Base-by-base conservation (phyloP, 1,140 invertebrate species). In the Atta texana region DNA sequence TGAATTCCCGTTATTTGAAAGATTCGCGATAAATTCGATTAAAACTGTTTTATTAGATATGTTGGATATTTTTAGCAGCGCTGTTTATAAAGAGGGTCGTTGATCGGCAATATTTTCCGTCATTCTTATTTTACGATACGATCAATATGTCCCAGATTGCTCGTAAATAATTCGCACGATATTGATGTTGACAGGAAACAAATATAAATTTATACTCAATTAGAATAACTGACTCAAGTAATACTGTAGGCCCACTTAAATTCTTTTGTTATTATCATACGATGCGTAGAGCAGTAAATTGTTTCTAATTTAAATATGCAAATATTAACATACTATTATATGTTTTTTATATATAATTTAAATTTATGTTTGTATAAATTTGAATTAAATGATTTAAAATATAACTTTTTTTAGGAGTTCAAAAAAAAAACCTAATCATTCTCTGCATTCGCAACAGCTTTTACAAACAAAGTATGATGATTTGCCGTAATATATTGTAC, bases 141-240 rank as follows among this genome's bases (percentile, higher is more conserved):
- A 21, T 68, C 34, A 24, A 44, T 39, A 66, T 44, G 5, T 66
- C 14, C 16, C 28, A 68, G 31, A 80, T 80, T 55, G 64, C 44
- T 80, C 76, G 31, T 80, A 69, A 80, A 69, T 55, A 21, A 34
- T 69, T 51, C 21, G 31, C 14, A 14, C 28, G 28, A 44, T 49
- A 53, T 68, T 49, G 76, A 44, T 49, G 28, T 78, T 78, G 18
- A 78, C 28, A 39, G 28, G 12, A 51, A 31, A 34, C 55, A 69
- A 77, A 69, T 80, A 68, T 34, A 69, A 59, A 55, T 80, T 78
- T 68, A 68, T 53, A 80, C 44, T 66, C 12, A n/a, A 31, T 12
- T 66, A 51, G 53, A 12, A 3, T 4, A 51, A 51, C 49, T 51
- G 14, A 51, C 49, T 51, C 8, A 14, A 68, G 14, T 78, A 78